Percentiles rank a stretch among this genome's conserved stretches.
These are phyloP conservation scores for Lissonota sp. DNA, from an alignment of 2,888 invertebrate species.

Conservation along the genomic window DNA sequence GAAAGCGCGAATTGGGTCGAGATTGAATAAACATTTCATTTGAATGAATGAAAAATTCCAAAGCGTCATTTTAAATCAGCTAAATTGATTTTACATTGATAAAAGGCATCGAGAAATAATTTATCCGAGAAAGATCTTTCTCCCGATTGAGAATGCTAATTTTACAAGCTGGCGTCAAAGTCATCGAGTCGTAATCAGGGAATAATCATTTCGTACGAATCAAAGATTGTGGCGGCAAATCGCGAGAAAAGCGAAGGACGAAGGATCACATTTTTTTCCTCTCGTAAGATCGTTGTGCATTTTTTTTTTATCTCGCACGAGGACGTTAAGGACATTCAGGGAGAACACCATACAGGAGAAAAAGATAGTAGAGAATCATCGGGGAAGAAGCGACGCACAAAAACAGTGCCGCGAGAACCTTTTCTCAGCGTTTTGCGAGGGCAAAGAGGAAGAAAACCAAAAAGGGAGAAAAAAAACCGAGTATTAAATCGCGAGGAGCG, in stretches of 20 bases:
- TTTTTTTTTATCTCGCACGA: neutral
- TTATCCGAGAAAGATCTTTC: constrained; percentile 4
- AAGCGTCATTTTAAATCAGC: too few species aligned
- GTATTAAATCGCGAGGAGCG: constrained; percentile 44
- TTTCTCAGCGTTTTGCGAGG: neutral
- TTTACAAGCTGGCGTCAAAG: neutral
- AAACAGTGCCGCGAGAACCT: neutral
- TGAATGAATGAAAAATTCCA: too few species aligned
- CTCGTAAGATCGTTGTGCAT: neutral
- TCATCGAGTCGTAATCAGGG: neutral
- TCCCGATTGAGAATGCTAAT: neutral
- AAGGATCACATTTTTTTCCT: neutral
- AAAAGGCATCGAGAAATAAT: neutral
- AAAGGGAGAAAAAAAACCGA: neutral
- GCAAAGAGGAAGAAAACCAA: neutral
- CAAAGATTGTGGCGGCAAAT: constrained; percentile 8
- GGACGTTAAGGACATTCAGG: constrained; percentile 1
- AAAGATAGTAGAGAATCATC: neutral
- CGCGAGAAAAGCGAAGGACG: neutral
- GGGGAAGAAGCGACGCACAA: constrained; percentile 19
- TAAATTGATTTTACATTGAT: too few species aligned
- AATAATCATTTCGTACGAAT: constrained; percentile 4
- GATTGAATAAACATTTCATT: too few species aligned
- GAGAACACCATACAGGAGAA: neutral
- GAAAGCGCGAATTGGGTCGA: too few species aligned